Evolutionary conservation across 2,888 invertebrate genomes (phyloP), one percentile per base, ranked within the genome.

Genomic region (Siphlonurus alternatus): DNA sequence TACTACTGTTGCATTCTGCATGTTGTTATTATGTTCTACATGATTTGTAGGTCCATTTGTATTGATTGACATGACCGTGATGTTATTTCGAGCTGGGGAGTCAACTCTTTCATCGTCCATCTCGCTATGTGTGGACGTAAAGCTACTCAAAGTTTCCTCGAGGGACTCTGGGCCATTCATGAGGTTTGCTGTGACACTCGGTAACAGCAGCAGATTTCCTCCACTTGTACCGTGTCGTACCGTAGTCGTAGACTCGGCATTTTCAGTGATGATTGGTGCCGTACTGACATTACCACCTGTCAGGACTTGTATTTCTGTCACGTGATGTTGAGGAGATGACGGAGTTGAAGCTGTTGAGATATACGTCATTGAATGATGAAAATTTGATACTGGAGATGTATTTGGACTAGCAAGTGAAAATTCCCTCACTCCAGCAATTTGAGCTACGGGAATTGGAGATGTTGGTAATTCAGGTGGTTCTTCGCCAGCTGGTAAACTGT

Each of bases 241-340:
- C 15, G 56, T 56, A 20, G 56, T 56, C 15, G 56, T 20, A 15
- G 38, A 38, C 38, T 38, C 38, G 5, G 38, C 38, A 38, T 38
- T 38, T 5, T 38, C 38, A 10, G 38, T 38, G 38, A 38, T 38
- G 15, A 38, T 38, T n/a, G 56, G 56, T 22, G 56, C 56, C n/a
- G n/a, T 22, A 56, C 56, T 56, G 5, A 56, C 62, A 3, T 71
- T 70, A 20, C 72, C 74, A 10, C 70, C 70, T 1, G 76, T 71
- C 0, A 82, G 75, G 0, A 87, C 87, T 75, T 87, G 85, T 65
- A 88, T 88, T 76, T 88, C 88, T 54, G 87, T 88, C 38, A 88
- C 80, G 71, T 86, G 87, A 24, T 84, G 83, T 70, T 80, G 73
- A 51, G 75, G 75, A 15, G 76, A 75, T 0, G 74, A 72, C 20